Base-by-base conservation (phyloP, 2,113 vertebrate species). In the Sorex fumeus region DNA sequence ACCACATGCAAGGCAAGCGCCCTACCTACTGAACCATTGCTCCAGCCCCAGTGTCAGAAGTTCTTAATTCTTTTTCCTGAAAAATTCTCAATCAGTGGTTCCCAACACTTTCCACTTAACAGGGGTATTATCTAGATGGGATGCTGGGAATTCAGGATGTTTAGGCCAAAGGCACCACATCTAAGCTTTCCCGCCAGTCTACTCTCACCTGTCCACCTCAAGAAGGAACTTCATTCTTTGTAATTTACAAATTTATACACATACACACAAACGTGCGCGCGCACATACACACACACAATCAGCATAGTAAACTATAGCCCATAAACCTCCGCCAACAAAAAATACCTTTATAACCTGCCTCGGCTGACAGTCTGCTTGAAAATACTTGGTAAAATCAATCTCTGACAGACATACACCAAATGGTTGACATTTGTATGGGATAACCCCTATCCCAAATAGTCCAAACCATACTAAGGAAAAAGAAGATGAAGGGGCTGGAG, bases 331-430 rank as follows among this genome's bases (percentile, higher is more conserved):
- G 57, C 57, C 57, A 60, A 60, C 15, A 60, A 60, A 60, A 93
- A 64, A 9, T 43, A 91, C 81, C 30, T 90, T 91, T 77, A 64
- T 12, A 67, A 83, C 36, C 79, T 85, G 78, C 43, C 74, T 70
- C 90, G 83, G 19, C 60, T 84, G 25, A 74, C 95, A 90, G 3
- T 79, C 23, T 67, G 23, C 36, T 88, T 90, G 10, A 62, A 94
- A 88, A 88, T 50, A 76, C 32, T n/a, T 83, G 66, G 28, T 88
- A 77, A 75, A 93, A 87, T n/a, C 30, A 91, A 95, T 93, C 66
- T 87, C 27, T 75, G 36, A 11, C 34, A 27, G 10, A 43, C 36
- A 45, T 60, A 67, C 5, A 30, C 47, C 1, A 64, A 53, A 11
- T 66, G 34, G 11, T 88, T 76, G 43, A 87, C 57, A 10, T 34